These are phyloP conservation scores for Epizoanthus illoricatus DNA, from an alignment of 92 coral and sea anemone species.

Conservation along the genomic window DNA sequence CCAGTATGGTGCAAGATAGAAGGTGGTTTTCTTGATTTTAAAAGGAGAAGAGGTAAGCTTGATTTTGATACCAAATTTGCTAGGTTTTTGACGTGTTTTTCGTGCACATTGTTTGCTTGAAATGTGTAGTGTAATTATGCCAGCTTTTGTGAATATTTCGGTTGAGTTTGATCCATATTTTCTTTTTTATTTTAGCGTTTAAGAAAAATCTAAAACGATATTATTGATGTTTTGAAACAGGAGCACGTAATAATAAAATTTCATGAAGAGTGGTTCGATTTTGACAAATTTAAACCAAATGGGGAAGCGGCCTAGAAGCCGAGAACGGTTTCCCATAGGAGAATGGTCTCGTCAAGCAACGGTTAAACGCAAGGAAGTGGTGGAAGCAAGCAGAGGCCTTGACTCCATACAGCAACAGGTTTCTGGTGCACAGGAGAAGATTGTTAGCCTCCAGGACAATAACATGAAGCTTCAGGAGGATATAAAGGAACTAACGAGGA, in stretches of 20 bases:
- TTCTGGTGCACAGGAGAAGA: constrained; percentile 15
- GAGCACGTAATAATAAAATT: constrained; percentile 24
- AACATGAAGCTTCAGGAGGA: constrained; percentile 40
- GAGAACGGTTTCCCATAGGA: constrained; percentile 57
- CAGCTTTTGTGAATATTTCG: neutral
- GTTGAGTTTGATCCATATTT: constrained; percentile 10
- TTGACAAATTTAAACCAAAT: constrained; percentile 41
- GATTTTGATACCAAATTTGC: constrained; percentile 44
- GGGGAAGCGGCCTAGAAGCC: constrained; percentile 41
- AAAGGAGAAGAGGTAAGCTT: constrained; percentile 41
- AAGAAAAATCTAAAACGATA: constrained; percentile 40
- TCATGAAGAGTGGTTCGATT: constrained; percentile 30
- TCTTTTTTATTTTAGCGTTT: constrained; percentile 6
- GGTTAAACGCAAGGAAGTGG: constrained; percentile 12
- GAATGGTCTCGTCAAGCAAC: constrained; percentile 48
- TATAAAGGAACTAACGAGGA: constrained; percentile 42
- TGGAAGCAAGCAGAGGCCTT: constrained; percentile 48
- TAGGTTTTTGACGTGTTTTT: neutral
- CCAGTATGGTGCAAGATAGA: constrained; percentile 37
- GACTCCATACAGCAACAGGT: constrained; percentile 31
- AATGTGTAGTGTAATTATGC: neutral
- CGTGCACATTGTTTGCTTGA: constrained; percentile 5
- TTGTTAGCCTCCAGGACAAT: constrained; percentile 4
- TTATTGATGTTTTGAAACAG: constrained; percentile 27
- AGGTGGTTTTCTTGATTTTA: neutral